These are phyloP conservation scores for Psophia crepitans DNA, from an alignment of 2,113 vertebrate genomes.

Conservation along the genomic window DNA sequence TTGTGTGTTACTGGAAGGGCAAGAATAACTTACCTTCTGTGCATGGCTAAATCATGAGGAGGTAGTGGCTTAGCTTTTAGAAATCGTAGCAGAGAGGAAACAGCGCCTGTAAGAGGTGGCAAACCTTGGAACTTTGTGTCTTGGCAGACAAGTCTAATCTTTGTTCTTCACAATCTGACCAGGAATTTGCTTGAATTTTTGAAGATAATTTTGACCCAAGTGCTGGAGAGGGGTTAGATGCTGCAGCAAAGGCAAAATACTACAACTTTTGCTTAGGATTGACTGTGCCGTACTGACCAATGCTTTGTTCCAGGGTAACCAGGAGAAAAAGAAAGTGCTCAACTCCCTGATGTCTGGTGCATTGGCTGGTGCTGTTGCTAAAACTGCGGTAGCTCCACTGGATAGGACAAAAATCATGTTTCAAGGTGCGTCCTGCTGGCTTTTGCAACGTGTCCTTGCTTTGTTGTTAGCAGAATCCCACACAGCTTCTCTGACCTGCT, in stretches of 20 bases:
- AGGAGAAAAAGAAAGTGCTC: constrained; percentile 79
- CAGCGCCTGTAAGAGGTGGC: neutral
- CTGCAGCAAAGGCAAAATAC: neutral
- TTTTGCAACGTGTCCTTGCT: neutral
- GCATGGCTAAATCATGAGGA: accelerated
- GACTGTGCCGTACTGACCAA: neutral
- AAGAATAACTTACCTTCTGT: neutral
- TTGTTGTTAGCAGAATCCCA: no score
- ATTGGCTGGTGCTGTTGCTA: constrained; percentile 92
- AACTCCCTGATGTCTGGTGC: constrained; percentile 91
- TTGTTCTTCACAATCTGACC: neutral
- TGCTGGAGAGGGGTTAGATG: neutral
- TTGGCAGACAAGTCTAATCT: neutral
- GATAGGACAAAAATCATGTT: constrained; percentile 99
- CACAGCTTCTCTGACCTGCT: neutral
- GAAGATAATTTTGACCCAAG: neutral
- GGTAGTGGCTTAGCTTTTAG: neutral
- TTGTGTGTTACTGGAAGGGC: neutral
- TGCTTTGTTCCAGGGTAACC: constrained; percentile 69
- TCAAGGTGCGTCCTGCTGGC: constrained; percentile 78
- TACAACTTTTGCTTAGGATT: neutral
- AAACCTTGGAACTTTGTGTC: neutral
- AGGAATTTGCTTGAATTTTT: neutral
- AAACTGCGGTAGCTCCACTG: constrained; percentile 93
- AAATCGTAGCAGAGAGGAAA: neutral